Percentiles rank a stretch among this genome's conserved stretches.
Evolutionary conservation across 2,113 vertebrate genomes (phyloP).

Genomic region (Zingel zingel): DNA sequence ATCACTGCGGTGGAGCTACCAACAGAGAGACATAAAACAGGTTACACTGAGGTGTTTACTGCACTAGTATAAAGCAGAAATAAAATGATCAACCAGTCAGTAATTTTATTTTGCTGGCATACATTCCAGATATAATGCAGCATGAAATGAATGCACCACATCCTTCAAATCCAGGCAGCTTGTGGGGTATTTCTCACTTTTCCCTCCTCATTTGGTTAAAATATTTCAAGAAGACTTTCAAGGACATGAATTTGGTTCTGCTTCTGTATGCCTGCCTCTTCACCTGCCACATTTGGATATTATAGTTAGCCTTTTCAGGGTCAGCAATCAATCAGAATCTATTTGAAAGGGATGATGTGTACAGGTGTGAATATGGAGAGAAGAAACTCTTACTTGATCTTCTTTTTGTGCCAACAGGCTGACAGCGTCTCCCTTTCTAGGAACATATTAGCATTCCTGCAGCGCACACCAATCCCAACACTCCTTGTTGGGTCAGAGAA

Average conservation of each 20-base stretch:
- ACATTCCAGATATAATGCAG: slow-evolving; percentile 15
- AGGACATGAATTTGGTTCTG: slow-evolving; percentile 41
- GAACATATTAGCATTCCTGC: slow-evolving; percentile 79
- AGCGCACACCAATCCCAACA: slow-evolving; percentile 63
- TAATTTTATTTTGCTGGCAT: slow-evolving; percentile 14
- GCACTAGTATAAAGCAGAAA: slow-evolving; percentile 4
- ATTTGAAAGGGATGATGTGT: slow-evolving; percentile 59
- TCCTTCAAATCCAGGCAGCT: slow-evolving; percentile 31
- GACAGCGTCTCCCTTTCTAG: slow-evolving; percentile 63
- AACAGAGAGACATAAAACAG: neutral
- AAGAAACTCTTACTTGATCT: slow-evolving; percentile 70
- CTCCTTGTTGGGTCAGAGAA: slow-evolving; percentile 83
- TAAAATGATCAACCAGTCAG: neutral
- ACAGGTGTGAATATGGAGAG: slow-evolving; percentile 63
- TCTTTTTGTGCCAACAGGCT: slow-evolving; percentile 58
- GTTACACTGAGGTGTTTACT: neutral
- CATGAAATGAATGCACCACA: slow-evolving; percentile 24
- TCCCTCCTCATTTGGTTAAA: slow-evolving; percentile 16
- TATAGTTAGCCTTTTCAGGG: slow-evolving; percentile 41
- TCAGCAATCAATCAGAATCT: slow-evolving; percentile 45
- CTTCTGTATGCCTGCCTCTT: slow-evolving; percentile 35
- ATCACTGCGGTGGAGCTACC: neutral
- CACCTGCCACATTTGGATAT: slow-evolving; percentile 52
- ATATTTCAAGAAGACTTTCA: slow-evolving; percentile 52
- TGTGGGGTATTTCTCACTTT: slow-evolving; percentile 26